A percentile compares a stretch with the other conserved stretches of the same genome.
Conservation (phyloP, 1,140 invertebrate species). For the Mizuhopecten yessoensis region DNA sequence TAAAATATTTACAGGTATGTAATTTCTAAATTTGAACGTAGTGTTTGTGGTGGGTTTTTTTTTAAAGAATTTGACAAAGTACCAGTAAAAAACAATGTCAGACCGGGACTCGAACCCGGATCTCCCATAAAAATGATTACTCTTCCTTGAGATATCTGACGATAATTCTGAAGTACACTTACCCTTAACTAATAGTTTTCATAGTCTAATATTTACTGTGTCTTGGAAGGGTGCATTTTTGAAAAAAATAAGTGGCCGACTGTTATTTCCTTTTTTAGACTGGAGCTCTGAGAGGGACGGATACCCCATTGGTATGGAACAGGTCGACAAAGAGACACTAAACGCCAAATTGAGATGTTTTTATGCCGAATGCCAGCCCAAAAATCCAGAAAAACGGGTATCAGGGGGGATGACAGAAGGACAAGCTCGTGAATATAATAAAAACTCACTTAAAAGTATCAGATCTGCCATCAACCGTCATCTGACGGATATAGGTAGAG, state of each 20-base stretch:
- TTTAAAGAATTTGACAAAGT: not conserved
- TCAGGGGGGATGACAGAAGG: not conserved
- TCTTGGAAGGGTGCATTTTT: no score
- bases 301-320: not conserved
- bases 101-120: not conserved
- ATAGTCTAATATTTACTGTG: not conserved
- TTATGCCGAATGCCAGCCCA: conserved; percentile 50
- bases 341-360: conserved; percentile 43
- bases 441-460: conserved; percentile 52
- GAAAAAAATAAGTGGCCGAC: no score
- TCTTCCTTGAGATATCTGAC: not conserved
- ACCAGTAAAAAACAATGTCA: not conserved
- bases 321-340: not conserved
- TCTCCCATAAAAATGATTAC: not conserved
- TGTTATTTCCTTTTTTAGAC: not conserved
- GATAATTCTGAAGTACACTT: not conserved
- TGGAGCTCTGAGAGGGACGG: not conserved
- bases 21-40: not conserved
- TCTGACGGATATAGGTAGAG: conserved; percentile 48
- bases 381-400: conserved; percentile 44
- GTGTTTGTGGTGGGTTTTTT: no score
- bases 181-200: not conserved
- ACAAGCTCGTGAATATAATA: conserved; percentile 49
- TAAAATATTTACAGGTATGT: not conserved
- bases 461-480: conserved; percentile 47